Percentiles rank a stretch among this genome's conserved stretches.
Conservation (phyloP, 2,797 vertebrate species). For the Gobio occitaniae region DNA sequence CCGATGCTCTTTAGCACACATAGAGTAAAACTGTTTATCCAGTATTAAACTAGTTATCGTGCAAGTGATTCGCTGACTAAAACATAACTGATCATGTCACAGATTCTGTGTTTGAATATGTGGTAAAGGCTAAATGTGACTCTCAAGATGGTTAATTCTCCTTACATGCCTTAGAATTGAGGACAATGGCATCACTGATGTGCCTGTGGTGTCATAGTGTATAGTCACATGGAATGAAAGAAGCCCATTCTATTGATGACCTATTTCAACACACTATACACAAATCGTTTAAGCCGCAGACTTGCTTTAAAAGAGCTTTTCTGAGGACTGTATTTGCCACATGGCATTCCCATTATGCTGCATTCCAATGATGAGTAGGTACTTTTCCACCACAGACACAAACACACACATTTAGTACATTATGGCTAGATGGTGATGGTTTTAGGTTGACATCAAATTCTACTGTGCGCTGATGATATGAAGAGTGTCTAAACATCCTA, state of each 20-base stretch:
- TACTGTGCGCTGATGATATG: background rate
- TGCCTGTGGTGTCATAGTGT: slow-evolving; percentile 6
- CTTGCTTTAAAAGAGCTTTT: slow-evolving; percentile 13
- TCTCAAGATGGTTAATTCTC: slow-evolving; percentile 8
- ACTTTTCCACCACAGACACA: background rate
- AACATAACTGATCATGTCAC: slow-evolving; percentile 1
- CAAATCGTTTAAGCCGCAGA: background rate
- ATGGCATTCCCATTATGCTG: slow-evolving; percentile 4
- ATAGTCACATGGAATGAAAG: slow-evolving; percentile 13
- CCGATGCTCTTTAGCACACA: background rate
- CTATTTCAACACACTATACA: background rate
- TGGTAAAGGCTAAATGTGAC: background rate
- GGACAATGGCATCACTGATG: background rate
- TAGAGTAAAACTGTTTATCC: background rate
- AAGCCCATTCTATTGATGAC: slow-evolving; percentile 21
- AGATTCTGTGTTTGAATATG: background rate
- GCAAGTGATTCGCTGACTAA: background rate
- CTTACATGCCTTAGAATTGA: background rate
- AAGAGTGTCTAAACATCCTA: background rate
- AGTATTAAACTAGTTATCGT: background rate
- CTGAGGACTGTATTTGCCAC: background rate
- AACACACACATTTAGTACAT: background rate
- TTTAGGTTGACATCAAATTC: background rate
- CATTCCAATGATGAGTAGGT: background rate
- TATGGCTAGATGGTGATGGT: background rate